These are phyloP conservation scores for Hetaerina titia DNA, from an alignment of 2,888 invertebrate genomes.

Conservation along the genomic window DNA sequence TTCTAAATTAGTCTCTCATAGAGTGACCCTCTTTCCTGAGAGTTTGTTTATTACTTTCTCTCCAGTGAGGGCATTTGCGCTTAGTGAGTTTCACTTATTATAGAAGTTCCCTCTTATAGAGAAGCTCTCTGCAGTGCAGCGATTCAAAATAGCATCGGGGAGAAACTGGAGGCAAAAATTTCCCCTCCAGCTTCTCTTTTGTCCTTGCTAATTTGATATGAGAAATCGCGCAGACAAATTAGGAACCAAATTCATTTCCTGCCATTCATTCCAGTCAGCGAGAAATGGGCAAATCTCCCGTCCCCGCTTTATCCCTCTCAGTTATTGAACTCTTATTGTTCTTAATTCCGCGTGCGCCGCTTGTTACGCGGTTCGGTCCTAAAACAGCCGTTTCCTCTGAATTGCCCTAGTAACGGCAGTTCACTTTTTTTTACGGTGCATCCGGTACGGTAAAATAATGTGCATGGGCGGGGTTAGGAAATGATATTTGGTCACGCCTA, in stretches of 20 bases:
- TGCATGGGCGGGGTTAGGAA: background rate
- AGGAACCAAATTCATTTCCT: background rate
- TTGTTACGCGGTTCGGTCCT: background rate
- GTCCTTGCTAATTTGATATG: background rate
- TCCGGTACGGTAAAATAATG: background rate
- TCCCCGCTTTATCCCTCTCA: background rate
- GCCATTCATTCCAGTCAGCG: background rate
- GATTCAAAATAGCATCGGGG: no score
- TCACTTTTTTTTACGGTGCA: background rate
- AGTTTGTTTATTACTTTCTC: no score
- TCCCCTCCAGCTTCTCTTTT: background rate
- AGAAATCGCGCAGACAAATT: background rate
- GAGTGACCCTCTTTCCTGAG: no score
- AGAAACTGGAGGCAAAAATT: no score
- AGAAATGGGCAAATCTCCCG: background rate
- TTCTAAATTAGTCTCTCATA: no score
- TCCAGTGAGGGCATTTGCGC: no score
- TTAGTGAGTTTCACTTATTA: no score
- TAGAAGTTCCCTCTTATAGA: no score
- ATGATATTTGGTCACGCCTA: slow-evolving; percentile 18
- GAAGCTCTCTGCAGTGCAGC: no score
- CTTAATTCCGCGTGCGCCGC: background rate
- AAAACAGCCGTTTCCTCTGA: background rate
- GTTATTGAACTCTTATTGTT: background rate
- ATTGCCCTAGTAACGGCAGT: background rate